Evolutionary conservation across 2,113 vertebrate species (phyloP), one percentile per base, ranked within the genome.

Genomic region (Lasiurus cinereus): DNA sequence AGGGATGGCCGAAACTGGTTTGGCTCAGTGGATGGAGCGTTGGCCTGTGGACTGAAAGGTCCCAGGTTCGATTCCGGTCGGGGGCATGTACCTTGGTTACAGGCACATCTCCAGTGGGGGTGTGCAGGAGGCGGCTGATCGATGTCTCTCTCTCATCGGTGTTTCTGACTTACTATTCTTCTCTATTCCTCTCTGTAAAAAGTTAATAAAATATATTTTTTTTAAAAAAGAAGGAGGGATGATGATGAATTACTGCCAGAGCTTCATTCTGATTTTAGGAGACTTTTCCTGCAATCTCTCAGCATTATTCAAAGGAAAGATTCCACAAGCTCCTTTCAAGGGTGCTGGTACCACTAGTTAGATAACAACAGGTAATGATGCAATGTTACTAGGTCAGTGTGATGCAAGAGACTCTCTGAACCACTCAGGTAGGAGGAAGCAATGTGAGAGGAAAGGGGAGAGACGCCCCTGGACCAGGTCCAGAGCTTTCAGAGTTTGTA

Each of bases 321-420:
- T 56, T 66, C 18, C 73, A 64, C 15, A 62, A 50, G 21, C 36
- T 82, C 83, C 67, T 94, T 82, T 76, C 50, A 76, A 50, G 43
- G 22, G 15, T 52, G 16, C 66, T 89, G 78, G 46, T 11, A 8
- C 29, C n/a, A 76, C 31, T 24, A 76, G 79, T 50, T 86, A 94
- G 18, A 69, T 78, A 93, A 94, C 76, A 62, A 15, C 31, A 91
- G 16, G 27, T 48, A 2, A 1, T 87, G 70, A 83, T 77, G 33
- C 56, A 90, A 87, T 36, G 50, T 94, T 93, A 82, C 14, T 46
- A 21, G 80, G 67, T 48, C 90, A 69, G 48, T 80, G 31, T 95
- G 52, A 90, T 22, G 46, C 56, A 91, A 95, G 76, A 29, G 33
- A 56, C 2, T 29, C 43, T 13, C 14, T 67, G 85, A 29, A 87